A percentile compares a stretch with the other conserved stretches of the same genome.
These are phyloP conservation scores for Bergia puertoricense DNA, from an alignment of 92 coral and sea anemone species.

Conservation along the genomic window DNA sequence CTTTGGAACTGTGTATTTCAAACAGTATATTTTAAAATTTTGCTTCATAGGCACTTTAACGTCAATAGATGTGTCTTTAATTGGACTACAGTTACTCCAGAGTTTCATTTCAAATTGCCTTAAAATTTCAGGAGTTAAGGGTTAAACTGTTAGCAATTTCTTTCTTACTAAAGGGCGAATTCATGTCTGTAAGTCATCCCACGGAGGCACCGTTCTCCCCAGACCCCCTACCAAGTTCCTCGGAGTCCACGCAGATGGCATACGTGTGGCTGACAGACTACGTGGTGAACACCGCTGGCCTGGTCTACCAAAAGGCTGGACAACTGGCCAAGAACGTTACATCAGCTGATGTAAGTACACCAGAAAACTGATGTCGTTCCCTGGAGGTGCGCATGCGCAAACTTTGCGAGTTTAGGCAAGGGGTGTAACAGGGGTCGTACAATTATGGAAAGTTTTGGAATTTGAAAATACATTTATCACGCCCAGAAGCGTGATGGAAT, in stretches of 20 bases:
- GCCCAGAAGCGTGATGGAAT: no score
- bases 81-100: not conserved
- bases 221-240: conserved; percentile 62
- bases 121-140: no score
- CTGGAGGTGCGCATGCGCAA: no score
- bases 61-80: not conserved
- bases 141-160: not conserved
- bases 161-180: conserved; percentile 75
- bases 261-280: conserved; percentile 91
- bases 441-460: no score
- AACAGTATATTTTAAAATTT: no score
- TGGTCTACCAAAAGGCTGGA: conserved; percentile 87
- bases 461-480: no score
- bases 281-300: conserved; percentile 85
- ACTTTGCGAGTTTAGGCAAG: not conserved
- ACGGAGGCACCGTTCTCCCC: conserved; percentile 88
- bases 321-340: conserved; percentile 76
- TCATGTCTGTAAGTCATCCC: conserved; percentile 83
- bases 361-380: not conserved
- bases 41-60: no score
- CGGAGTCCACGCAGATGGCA: conserved; percentile 69
- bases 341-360: conserved; percentile 65
- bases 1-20: no score
- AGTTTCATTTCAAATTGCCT: no score
- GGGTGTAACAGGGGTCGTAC: no score